phyloP scores from a whole-genome alignment of 1,140 invertebrate species.

The Scylla paramamosain region DNA sequence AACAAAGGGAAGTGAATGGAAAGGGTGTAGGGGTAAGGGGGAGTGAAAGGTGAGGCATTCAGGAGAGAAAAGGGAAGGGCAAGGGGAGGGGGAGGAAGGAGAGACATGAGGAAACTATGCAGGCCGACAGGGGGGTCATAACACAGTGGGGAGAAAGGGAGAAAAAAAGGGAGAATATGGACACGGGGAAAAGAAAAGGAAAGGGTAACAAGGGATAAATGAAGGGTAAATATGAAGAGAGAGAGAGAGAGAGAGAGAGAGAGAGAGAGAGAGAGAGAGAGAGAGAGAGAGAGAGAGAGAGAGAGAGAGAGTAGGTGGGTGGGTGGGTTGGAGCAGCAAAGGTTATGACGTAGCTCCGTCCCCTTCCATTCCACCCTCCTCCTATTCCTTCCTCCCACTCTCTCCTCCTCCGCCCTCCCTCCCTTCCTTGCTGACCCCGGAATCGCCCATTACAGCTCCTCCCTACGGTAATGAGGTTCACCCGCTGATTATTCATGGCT shows the following conservation, averaged over 20 bases:
- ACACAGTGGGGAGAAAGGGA: not conserved
- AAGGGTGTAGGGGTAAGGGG: not conserved
- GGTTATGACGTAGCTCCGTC: not conserved
- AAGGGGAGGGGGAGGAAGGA: not conserved
- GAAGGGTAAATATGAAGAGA: not conserved
- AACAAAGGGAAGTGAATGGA: not conserved
- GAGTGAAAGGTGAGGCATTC: not conserved
- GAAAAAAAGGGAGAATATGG: not conserved
- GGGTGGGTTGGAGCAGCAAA: not conserved
- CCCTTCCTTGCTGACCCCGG: not conserved
- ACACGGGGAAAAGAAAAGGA: not conserved
- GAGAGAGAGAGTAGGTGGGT: not conserved
- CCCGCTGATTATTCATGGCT: not conserved
- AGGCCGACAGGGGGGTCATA: not conserved
- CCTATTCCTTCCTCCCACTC: too few species aligned
- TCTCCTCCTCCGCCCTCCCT: not conserved
- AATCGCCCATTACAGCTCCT: not conserved
- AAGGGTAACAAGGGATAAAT: not conserved
- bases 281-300: slow-evolving; percentile 22
- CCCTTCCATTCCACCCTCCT: too few species aligned
- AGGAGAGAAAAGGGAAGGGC: not conserved
- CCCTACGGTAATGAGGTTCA: not conserved
- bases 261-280: not conserved
- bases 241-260: not conserved
- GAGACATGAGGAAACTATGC: not conserved